Percentiles rank a stretch among this genome's conserved stretches.
phyloP scores from a whole-genome alignment of 2,888 invertebrate genomes.

The Bruchidius siliquastri region DNA sequence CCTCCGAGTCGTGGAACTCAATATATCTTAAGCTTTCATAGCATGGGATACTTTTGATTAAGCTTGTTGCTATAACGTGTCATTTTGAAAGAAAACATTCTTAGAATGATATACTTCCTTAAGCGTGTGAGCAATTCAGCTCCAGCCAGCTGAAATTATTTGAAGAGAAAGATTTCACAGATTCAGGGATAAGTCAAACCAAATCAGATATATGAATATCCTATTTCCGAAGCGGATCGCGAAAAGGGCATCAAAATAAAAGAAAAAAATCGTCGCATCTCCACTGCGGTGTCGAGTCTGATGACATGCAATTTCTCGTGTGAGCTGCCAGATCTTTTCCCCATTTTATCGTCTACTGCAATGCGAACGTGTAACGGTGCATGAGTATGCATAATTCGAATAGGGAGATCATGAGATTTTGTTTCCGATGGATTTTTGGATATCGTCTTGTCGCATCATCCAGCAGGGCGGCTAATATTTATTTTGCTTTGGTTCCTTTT shows the following conservation, averaged over 20 bases:
- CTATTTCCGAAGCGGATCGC: neutral
- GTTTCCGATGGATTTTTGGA: neutral
- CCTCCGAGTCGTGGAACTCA: no score
- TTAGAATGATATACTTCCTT: no score
- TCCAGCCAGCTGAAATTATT: no score
- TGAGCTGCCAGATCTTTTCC: neutral
- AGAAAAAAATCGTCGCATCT: neutral
- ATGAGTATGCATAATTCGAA: neutral
- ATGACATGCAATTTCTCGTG: neutral
- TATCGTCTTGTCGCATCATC: neutral
- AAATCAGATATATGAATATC: neutral
- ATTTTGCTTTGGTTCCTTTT: neutral
- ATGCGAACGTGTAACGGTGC: neutral
- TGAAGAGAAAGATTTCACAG: no score
- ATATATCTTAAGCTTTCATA: no score
- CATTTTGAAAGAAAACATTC: no score
- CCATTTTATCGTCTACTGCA: neutral
- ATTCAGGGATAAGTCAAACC: no score
- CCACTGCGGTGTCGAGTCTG: neutral
- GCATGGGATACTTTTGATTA: no score
- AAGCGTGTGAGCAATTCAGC: no score
- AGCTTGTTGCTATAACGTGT: no score
- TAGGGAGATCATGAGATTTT: neutral
- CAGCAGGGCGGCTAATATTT: neutral
- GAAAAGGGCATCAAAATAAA: neutral